Conservation (phyloP, 1,140 invertebrate species). For the Cyrtorhinus lividipennis region DNA sequence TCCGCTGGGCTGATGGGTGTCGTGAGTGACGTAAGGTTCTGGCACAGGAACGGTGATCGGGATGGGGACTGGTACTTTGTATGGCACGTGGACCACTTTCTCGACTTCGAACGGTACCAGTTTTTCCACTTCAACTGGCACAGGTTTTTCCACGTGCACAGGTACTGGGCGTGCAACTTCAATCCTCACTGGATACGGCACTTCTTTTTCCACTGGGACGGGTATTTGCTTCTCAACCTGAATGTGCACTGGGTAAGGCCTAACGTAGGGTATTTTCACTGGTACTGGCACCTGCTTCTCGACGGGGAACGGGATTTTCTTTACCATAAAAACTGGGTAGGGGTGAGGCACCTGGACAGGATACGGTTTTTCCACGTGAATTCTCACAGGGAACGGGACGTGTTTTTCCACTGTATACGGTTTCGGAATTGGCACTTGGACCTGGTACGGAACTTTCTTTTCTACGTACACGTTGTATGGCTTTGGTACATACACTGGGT, state of each 20-base stretch:
- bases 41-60: background rate
- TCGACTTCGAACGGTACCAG: background rate
- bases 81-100: background rate
- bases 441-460: constrained; percentile 4
- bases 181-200: background rate
- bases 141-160: background rate
- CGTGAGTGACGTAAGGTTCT: too few species aligned
- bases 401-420: background rate
- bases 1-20: background rate
- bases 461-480: background rate
- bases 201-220: background rate
- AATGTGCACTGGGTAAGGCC: background rate
- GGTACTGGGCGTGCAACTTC: background rate
- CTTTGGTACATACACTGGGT: background rate
- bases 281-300: background rate
- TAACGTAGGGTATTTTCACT: background rate
- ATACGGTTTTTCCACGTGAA: background rate
- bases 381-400: background rate
- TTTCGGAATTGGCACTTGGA: background rate
- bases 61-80: background rate
- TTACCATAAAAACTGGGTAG: background rate
- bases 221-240: background rate
- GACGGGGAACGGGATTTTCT: background rate
- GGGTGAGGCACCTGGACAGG: background rate
- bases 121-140: background rate